These are phyloP conservation scores for Crotalus helleri DNA, from an alignment of 2,113 vertebrate species.

Conservation along the genomic window DNA sequence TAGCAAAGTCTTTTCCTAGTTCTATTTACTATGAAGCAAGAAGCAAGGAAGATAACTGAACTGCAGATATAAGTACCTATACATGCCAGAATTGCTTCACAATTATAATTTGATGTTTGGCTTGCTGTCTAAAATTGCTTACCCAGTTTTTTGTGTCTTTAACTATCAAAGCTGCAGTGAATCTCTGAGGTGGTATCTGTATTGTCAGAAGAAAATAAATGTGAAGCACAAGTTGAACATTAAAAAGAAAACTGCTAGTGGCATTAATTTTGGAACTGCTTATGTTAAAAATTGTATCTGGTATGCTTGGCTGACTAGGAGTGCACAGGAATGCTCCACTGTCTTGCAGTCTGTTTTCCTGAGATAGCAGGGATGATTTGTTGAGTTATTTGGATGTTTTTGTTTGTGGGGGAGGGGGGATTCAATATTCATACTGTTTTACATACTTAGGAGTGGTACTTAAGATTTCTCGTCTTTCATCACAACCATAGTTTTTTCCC, in stretches of 20 bases:
- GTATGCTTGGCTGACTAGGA: background rate
- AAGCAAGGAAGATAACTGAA: slow-evolving; percentile 37
- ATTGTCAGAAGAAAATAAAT: slow-evolving; percentile 1
- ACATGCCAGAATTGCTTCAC: slow-evolving; percentile 50
- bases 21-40: slow-evolving; percentile 27
- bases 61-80: slow-evolving; percentile 53
- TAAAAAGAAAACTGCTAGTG: background rate
- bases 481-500: background rate
- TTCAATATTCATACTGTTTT: background rate
- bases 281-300: background rate
- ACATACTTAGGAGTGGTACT: background rate
- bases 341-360: background rate
- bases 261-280: background rate
- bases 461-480: background rate
- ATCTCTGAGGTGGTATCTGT: background rate
- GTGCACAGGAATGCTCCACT: background rate
- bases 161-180: slow-evolving; percentile 4
- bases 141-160: background rate
- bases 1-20: background rate
- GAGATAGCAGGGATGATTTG: background rate
- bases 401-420: background rate
- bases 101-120: slow-evolving; percentile 50
- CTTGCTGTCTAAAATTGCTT: slow-evolving; percentile 40
- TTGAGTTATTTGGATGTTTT: background rate
- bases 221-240: background rate